phyloP scores from a whole-genome alignment of 37 sponge, comb jelly and placozoan genomes.

The Cliona cf. orientalis region DNA sequence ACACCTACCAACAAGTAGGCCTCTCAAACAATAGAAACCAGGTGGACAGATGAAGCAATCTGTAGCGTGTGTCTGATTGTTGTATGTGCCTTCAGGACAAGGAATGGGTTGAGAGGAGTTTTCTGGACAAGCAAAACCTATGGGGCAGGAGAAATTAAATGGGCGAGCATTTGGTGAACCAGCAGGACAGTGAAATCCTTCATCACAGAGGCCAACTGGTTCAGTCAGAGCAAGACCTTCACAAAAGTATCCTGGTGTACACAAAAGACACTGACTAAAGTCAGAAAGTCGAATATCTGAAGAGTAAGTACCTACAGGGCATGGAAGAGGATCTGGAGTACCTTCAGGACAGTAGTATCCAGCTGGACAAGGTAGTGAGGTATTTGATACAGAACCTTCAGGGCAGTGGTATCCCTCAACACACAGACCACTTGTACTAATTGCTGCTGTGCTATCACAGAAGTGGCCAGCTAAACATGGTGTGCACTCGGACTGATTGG shows the following conservation, averaged over 20 bases:
- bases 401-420: not conserved
- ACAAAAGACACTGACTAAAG: not conserved
- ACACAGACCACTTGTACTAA: not conserved
- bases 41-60: slow-evolving; percentile 10
- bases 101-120: not conserved
- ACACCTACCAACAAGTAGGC: not conserved
- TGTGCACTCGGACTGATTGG: not conserved
- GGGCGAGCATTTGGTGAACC: not conserved
- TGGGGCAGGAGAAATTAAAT: not conserved
- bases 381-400: not conserved
- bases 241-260: not conserved
- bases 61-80: not conserved
- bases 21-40: slow-evolving; percentile 1
- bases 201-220: not conserved
- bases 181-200: not conserved
- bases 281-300: not conserved
- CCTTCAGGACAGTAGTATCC: not conserved
- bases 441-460: not conserved
- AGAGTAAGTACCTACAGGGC: not conserved
- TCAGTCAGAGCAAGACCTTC: not conserved
- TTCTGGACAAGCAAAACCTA: not conserved
- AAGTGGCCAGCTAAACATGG: not conserved
- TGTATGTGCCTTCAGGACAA: slow-evolving; percentile 2
- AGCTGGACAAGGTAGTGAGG: not conserved
- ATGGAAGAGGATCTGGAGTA: not conserved